A percentile compares a stretch with the other conserved stretches of the same genome.
Evolutionary conservation across 2,113 vertebrate genomes (phyloP).

Genomic region (Choloepus hoffmanni): DNA sequence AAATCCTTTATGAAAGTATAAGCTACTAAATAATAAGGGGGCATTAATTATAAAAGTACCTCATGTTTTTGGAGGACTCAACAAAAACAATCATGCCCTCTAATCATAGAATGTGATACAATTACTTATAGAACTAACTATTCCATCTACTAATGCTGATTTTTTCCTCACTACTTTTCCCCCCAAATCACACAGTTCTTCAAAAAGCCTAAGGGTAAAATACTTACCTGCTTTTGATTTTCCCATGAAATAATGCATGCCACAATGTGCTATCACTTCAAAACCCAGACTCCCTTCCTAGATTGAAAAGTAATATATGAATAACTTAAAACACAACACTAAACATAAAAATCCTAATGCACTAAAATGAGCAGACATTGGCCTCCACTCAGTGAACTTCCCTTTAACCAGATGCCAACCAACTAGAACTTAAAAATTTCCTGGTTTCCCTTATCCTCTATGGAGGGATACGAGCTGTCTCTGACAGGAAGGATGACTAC

Average conservation of each 20-base stretch:
- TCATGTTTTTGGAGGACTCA: not conserved
- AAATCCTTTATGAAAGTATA: not conserved
- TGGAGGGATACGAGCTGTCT: not conserved
- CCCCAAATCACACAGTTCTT: constrained; percentile 56
- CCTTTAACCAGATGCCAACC: constrained; percentile 52
- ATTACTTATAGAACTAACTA: constrained; percentile 1
- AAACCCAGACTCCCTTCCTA: constrained; percentile 91
- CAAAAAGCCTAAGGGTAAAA: constrained; percentile 62
- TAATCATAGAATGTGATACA: not conserved
- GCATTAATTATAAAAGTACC: not conserved
- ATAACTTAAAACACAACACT: constrained; percentile 72
- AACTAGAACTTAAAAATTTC: not conserved
- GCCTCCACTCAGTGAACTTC: constrained; percentile 21
- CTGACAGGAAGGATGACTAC: not conserved
- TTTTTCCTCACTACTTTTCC: constrained; percentile 46
- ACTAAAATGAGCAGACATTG: constrained; percentile 43
- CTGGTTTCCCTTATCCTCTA: not conserved
- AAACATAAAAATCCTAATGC: constrained; percentile 68
- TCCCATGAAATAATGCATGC: constrained; percentile 92
- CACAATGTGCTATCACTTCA: constrained; percentile 92
- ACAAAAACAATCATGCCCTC: constrained; percentile 9
- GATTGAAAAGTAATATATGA: constrained; percentile 82
- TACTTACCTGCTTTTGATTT: constrained; percentile 92
- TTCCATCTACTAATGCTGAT: not conserved
- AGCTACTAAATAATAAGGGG: not conserved